phyloP scores from a whole-genome alignment of 1,140 invertebrate genomes.

The Drosophila pectinifera region DNA sequence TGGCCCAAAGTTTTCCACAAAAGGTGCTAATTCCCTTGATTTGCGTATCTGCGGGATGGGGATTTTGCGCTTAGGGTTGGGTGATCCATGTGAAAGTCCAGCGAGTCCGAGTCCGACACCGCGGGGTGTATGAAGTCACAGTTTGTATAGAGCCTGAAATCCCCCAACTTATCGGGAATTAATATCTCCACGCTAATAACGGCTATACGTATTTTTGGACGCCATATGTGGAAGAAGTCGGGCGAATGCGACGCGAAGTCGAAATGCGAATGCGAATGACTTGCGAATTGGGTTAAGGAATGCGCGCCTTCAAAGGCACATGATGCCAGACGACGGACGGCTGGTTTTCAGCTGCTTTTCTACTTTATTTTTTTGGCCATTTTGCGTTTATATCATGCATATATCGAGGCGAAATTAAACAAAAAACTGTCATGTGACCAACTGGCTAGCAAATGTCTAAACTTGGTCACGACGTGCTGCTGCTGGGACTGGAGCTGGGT shows the following conservation, averaged over 20 bases:
- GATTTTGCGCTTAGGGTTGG: too few species aligned
- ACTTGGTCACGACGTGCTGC: conserved; percentile 59
- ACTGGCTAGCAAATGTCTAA: conserved; percentile 77
- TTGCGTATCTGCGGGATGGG: conserved; percentile 27
- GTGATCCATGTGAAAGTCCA: conserved; percentile 40
- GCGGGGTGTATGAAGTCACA: conserved; percentile 47
- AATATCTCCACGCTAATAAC: conserved; percentile 72
- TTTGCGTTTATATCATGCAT: conserved; percentile 34
- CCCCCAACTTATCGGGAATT: conserved; percentile 72
- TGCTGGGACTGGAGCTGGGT: conserved; percentile 17
- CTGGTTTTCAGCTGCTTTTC: conserved; percentile 38
- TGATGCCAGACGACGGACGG: conserved; percentile 48
- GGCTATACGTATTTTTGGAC: conserved; percentile 48
- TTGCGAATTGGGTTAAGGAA: conserved; percentile 75
- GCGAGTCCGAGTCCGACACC: conserved; percentile 6
- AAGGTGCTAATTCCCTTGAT: conserved; percentile 68
- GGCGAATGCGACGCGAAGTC: conserved; percentile 10
- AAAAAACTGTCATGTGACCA: conserved; percentile 72
- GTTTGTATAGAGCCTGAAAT: conserved; percentile 52
- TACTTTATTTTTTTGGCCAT: conserved; percentile 22
- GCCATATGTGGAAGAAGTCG: conserved; percentile 28
- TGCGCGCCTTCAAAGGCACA: conserved; percentile 53
- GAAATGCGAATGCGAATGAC: conserved; percentile 41
- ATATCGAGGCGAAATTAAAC: conserved; percentile 29
- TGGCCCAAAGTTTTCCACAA: conserved; percentile 76